Percentiles rank a stretch among this genome's conserved stretches.
Conservation (phyloP, 2,797 vertebrate species). For the Urosaurus nigricauda region DNA sequence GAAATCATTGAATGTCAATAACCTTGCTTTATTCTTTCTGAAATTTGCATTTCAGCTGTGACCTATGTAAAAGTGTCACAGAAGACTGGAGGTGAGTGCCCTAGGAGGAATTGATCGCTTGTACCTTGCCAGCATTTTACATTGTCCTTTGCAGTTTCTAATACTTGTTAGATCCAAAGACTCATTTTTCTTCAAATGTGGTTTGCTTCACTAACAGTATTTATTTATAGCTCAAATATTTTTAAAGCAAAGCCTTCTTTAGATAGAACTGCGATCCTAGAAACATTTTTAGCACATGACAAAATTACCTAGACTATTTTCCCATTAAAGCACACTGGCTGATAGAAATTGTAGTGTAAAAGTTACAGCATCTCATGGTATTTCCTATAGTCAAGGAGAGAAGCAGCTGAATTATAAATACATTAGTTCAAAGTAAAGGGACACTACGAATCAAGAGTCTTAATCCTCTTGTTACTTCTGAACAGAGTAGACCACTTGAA, state of each 20-base stretch:
- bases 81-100: not conserved
- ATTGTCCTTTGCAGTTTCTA: conserved; percentile 14
- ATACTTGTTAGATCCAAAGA: not conserved
- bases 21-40: conserved; percentile 38
- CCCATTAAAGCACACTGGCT: not conserved
- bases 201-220: not conserved
- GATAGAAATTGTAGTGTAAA: not conserved
- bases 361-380: not conserved
- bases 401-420: not conserved
- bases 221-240: not conserved
- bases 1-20: conserved; percentile 22
- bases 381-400: not conserved
- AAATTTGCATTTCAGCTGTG: conserved; percentile 22
- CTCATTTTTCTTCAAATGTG: conserved; percentile 1
- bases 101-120: conserved; percentile 21
- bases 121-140: not conserved
- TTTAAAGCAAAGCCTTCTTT: conserved; percentile 2
- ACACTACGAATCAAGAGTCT: too few species aligned
- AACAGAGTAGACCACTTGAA: too few species aligned
- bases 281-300: not conserved
- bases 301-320: not conserved
- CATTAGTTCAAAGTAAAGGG: not conserved
- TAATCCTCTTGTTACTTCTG: too few species aligned
- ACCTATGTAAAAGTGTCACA: conserved; percentile 31
- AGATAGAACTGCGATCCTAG: not conserved